Evolutionary conservation across 2,888 invertebrate species (phyloP).

Genomic region (Branchellion lobata): DNA sequence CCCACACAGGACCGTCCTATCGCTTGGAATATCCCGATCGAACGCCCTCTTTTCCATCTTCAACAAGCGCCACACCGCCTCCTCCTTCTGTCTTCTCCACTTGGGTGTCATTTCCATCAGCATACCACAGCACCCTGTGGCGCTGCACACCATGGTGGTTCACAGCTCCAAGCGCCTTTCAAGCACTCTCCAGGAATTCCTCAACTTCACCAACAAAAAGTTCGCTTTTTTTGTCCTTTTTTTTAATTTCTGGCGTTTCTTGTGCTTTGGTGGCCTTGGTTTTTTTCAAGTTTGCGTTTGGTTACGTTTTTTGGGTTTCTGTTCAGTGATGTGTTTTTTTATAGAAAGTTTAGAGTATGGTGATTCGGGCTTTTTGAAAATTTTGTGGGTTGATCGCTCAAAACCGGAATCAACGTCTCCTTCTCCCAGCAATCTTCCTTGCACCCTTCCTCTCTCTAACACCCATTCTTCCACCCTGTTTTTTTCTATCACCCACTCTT

Average conservation of each 20-base stretch:
- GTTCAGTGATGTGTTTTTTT: neutral
- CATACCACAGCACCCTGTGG: conserved; percentile 96
- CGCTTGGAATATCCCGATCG: conserved; percentile 86
- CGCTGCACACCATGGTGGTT: conserved; percentile 91
- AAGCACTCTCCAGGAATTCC: conserved; percentile 78
- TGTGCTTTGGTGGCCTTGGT: neutral
- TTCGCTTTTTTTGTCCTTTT: conserved; percentile 54
- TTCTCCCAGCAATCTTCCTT: no score
- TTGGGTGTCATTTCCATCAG: conserved; percentile 88
- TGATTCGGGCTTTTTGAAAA: neutral
- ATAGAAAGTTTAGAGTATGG: neutral
- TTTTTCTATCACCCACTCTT: neutral
- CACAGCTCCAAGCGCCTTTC: conserved; percentile 88
- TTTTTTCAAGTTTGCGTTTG: neutral
- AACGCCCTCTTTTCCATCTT: conserved; percentile 73
- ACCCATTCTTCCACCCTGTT: neutral
- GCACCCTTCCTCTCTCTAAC: no score
- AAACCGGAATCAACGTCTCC: no score
- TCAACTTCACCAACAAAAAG: conserved; percentile 56
- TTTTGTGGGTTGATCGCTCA: no score
- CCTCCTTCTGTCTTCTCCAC: conserved; percentile 78
- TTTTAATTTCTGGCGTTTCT: neutral
- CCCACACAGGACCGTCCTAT: conserved; percentile 78
- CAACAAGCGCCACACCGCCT: conserved; percentile 57
- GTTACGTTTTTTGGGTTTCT: conserved; percentile 25